Percentiles rank a stretch among this genome's conserved stretches.
Evolutionary conservation across 64 coral and sea anemone genomes (phyloP).

Genomic region (Pocillopora verrucosa): DNA sequence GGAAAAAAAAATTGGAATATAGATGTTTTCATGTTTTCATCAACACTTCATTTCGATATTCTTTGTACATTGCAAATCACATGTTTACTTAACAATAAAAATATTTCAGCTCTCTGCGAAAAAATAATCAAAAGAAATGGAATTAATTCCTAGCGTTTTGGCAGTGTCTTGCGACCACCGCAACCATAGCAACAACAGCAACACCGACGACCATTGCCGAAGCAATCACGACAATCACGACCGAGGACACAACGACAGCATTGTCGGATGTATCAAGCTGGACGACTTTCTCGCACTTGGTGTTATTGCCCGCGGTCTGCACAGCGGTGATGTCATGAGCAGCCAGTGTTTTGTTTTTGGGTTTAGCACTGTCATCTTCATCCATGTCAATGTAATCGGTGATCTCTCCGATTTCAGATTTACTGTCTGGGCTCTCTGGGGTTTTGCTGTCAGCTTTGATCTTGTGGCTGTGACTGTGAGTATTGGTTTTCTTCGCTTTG

Average conservation of each 20-base stretch:
- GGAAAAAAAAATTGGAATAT: too few relatives aligned
- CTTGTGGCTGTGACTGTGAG: conserved; percentile 26
- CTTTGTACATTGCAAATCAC: conserved; percentile 22
- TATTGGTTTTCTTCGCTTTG: conserved; percentile 34
- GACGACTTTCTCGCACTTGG: conserved; percentile 94
- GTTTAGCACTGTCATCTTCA: conserved; percentile 47
- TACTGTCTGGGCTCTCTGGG: conserved; percentile 24
- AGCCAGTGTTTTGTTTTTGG: conserved; percentile 65
- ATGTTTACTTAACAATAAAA: conserved; percentile 25
- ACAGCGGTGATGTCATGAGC: conserved; percentile 84
- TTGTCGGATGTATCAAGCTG: conserved; percentile 98
- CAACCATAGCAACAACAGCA: conserved; percentile 99
- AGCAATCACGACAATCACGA: conserved; percentile 98
- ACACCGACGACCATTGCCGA: conserved; percentile 99
- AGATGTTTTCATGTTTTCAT: background rate
- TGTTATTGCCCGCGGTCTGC: conserved; percentile 62
- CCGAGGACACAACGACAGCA: conserved; percentile 99
- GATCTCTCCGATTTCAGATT: conserved; percentile 40
- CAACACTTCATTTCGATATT: background rate
- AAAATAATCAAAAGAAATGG: background rate
- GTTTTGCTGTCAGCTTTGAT: conserved; percentile 27
- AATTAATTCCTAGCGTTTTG: conserved; percentile 75
- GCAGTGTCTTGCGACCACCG: conserved; percentile 98
- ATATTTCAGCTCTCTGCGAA: background rate
- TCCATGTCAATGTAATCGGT: conserved; percentile 61